Evolutionary conservation across 2,888 invertebrate genomes (phyloP).

Genomic region (Carcina quercana): DNA sequence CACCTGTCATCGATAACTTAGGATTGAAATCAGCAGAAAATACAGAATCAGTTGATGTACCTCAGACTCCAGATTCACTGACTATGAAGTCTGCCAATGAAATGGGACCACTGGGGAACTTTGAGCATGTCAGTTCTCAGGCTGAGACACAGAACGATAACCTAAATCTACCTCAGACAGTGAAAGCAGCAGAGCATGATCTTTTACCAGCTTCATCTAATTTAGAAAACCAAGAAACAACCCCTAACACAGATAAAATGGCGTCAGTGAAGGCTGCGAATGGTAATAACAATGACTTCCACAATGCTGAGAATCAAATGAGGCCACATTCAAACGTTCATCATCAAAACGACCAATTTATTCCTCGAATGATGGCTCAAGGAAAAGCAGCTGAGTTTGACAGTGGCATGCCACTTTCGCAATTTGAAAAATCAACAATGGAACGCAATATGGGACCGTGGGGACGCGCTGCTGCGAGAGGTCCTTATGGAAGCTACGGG

Average conservation of each 20-base stretch:
- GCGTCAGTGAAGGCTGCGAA: neutral
- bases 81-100: too few relatives aligned
- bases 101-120: too few relatives aligned
- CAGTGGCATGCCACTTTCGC: conserved; percentile 26
- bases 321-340: neutral
- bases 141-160: too few relatives aligned
- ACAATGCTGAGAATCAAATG: neutral
- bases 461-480: conserved; percentile 23
- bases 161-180: too few relatives aligned
- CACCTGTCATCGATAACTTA: too few relatives aligned
- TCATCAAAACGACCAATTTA: neutral
- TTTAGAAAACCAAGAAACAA: neutral
- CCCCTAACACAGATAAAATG: neutral
- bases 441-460: conserved; percentile 25
- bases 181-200: too few relatives aligned
- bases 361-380: conserved; percentile 20
- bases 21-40: too few relatives aligned
- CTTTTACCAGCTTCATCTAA: too few relatives aligned
- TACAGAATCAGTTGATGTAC: too few relatives aligned
- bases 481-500: conserved; percentile 24
- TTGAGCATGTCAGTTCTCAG: too few relatives aligned
- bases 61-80: too few relatives aligned
- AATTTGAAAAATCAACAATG: conserved; percentile 24
- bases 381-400: conserved; percentile 35
- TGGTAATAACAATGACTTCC: neutral